These are phyloP conservation scores for Dendrophyllia cribrosa DNA, from an alignment of 64 coral and sea anemone species.

Conservation along the genomic window DNA sequence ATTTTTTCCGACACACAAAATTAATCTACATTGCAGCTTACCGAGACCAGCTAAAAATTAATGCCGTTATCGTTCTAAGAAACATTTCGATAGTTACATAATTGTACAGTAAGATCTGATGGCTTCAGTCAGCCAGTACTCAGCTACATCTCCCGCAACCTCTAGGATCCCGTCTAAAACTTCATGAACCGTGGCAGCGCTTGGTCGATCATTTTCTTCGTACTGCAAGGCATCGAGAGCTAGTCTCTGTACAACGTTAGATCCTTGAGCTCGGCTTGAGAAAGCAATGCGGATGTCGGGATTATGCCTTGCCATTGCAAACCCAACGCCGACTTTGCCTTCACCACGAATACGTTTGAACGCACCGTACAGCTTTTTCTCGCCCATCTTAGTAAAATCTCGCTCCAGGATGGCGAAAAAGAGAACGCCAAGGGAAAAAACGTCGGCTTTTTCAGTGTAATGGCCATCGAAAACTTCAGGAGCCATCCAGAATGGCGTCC, in stretches of 20 bases:
- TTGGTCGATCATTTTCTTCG: conserved; percentile 26
- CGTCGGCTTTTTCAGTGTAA: conserved; percentile 63
- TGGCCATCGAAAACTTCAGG: conserved; percentile 58
- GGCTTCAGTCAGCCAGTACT: background rate
- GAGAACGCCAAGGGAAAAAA: conserved; percentile 58
- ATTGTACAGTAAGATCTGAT: background rate
- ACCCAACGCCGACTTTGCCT: conserved; percentile 63
- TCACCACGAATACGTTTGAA: background rate
- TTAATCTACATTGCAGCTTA: too few relatives aligned
- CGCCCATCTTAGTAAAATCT: background rate
- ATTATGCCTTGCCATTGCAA: conserved; percentile 31
- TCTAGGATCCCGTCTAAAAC: too few relatives aligned
- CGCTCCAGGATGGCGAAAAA: conserved; percentile 57
- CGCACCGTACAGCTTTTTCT: conserved; percentile 69
- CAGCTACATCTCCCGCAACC: too few relatives aligned
- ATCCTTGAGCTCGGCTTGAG: conserved; percentile 16
- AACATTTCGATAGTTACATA: background rate
- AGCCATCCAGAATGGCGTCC: conserved; percentile 31
- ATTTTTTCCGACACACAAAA: too few relatives aligned
- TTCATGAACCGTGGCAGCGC: background rate
- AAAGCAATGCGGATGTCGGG: background rate
- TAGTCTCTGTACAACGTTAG: conserved; percentile 22
- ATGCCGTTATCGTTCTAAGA: too few relatives aligned
- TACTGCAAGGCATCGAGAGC: conserved; percentile 41
- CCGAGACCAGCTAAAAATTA: too few relatives aligned